Evolutionary conservation across 2,797 vertebrate genomes (phyloP), one percentile per base, ranked within the genome.

Genomic region (Sarcoramphus papa): DNA sequence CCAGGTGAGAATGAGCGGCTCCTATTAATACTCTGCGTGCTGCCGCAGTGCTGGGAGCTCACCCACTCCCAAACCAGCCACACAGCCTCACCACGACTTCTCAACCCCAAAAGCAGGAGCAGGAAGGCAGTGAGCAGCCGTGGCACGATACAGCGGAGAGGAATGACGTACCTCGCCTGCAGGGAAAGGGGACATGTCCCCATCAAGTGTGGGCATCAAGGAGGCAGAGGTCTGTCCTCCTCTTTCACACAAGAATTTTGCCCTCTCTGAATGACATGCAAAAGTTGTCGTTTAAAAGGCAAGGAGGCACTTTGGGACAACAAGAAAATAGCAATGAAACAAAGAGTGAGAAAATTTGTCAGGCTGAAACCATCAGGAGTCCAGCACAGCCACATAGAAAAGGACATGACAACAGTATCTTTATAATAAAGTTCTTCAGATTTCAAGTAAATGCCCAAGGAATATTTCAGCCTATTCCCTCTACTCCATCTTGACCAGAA

Each of bases 121-220:
- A 45, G 37, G 53, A 37, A 67, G 27, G 33, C 75, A 69, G n/a
- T 4, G 7, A 74, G 35, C 13, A 35, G 35, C 14, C 1, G 1
- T 35, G 50, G 31, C n/a, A 63, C 0, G 0, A 43, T 1, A 25
- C 9, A 35, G 43, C 1, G 11, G 28, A 84, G 25, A 33, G 14
- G 11, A 59, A 87, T 28, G 40, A 30, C 2, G 4, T 9, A 53
- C 19, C 12, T 35, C 1, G 2, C 8, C 45, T 31, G 2, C 0
- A 1, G 60, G n/a, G 14, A 43, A 45, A 53, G 8, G 37, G n/a
- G 27, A 74, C 2, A 1, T 43, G 51, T 31, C 17, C 7, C 45
- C 35, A 43, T 16, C 25, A 56, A 22, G 8, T 3, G 28, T 30
- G 25, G n/a, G 35, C 57, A 22, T 1, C 25, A 50, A 85, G 7